These are phyloP conservation scores for Urocolius indicus DNA, from an alignment of 2,113 vertebrate species.

Conservation along the genomic window DNA sequence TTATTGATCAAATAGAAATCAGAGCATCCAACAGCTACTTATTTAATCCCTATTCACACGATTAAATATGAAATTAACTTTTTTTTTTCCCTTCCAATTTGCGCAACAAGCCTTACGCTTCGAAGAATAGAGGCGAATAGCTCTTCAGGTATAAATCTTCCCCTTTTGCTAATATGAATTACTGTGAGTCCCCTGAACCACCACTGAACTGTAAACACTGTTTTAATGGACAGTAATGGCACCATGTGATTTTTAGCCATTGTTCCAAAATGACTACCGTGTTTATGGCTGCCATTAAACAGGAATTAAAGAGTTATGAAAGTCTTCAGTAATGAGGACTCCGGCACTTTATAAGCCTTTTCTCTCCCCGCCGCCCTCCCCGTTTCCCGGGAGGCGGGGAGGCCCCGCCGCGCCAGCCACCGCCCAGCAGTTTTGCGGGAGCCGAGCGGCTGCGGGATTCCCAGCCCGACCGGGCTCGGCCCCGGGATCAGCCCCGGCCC, in stretches of 20 bases:
- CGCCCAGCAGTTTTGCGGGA: background rate
- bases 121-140: conserved; percentile 37
- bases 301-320: conserved; percentile 84
- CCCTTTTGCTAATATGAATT: conserved; percentile 72
- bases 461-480: background rate
- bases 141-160: conserved; percentile 74
- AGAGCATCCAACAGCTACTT: conserved; percentile 77
- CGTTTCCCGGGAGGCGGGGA: background rate
- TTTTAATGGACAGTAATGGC: conserved; percentile 83
- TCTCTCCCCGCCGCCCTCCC: background rate
- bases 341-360: conserved; percentile 65
- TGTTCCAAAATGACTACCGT: conserved; percentile 81
- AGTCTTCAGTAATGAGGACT: conserved; percentile 78
- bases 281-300: conserved; percentile 82
- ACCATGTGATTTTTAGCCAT: conserved; percentile 82
- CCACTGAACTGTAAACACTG: conserved; percentile 83
- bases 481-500: background rate
- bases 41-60: conserved; percentile 72
- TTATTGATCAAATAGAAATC: conserved; percentile 85
- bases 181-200: conserved; percentile 69
- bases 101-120: conserved; percentile 33
- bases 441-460: background rate
- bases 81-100: conserved; percentile 36
- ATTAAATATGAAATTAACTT: conserved; percentile 75
- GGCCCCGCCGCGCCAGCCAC: background rate